These are phyloP conservation scores for Cervus canadensis DNA, from an alignment of 2,113 vertebrate genomes.

Conservation along the genomic window DNA sequence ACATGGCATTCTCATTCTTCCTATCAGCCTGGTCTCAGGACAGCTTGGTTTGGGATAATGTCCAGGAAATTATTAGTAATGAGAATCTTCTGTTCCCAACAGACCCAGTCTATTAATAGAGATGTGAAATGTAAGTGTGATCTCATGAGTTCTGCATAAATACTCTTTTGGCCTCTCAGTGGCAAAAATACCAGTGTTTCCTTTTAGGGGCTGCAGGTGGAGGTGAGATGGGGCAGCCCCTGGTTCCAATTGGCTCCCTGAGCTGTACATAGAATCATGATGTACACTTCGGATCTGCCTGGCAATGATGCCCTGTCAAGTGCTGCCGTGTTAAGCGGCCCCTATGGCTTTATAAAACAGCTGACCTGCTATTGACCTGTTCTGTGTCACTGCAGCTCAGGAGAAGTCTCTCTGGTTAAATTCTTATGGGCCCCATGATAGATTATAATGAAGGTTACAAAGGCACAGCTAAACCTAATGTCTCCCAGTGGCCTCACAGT, in stretches of 20 bases:
- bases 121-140: neutral
- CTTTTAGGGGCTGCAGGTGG: neutral
- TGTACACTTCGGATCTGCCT: neutral
- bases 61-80: constrained; percentile 60
- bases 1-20: constrained; percentile 2
- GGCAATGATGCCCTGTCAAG: neutral
- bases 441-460: constrained; percentile 48
- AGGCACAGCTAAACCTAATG: constrained; percentile 17
- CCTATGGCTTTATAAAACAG: constrained; percentile 37
- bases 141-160: constrained; percentile 36
- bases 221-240: neutral
- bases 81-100: constrained; percentile 35
- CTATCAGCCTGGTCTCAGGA: constrained; percentile 7
- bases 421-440: constrained; percentile 40
- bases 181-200: neutral
- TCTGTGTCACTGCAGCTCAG: constrained; percentile 42
- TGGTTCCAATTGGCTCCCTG: neutral
- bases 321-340: neutral
- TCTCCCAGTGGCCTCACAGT: constrained; percentile 29
- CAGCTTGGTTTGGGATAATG: constrained; percentile 9
- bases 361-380: constrained; percentile 59
- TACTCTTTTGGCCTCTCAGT: constrained; percentile 14
- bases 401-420: constrained; percentile 37
- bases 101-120: constrained; percentile 39
- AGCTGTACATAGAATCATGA: neutral